These are phyloP conservation scores for Pilophorus perplexus DNA, from an alignment of 2,888 invertebrate species.

Conservation along the genomic window DNA sequence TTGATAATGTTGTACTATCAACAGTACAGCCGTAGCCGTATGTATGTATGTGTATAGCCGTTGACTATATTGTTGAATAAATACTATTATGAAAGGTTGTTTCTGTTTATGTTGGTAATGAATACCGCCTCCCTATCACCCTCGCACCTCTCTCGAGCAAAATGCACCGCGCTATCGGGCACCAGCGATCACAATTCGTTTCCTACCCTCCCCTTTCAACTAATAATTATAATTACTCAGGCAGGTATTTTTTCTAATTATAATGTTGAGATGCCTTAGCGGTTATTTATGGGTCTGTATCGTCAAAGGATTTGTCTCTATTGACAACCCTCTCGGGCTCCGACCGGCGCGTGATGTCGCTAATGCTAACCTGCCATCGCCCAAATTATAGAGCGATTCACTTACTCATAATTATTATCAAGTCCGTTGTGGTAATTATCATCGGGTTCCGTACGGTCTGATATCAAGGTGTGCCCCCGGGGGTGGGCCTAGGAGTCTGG, in stretches of 20 bases:
- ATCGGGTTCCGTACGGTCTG: no score
- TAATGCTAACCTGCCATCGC: slow-evolving; percentile 31
- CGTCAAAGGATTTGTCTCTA: slow-evolving; percentile 34
- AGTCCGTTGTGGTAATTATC: no score
- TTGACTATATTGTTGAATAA: no score
- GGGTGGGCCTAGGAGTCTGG: no score
- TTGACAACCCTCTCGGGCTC: slow-evolving; percentile 21
- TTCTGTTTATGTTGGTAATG: no score
- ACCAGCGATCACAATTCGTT: neutral
- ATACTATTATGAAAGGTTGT: no score
- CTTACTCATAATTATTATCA: slow-evolving; percentile 32
- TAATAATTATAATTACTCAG: slow-evolving; percentile 37
- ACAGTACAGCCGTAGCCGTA: no score
- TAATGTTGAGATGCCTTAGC: slow-evolving; percentile 13
- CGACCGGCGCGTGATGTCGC: slow-evolving; percentile 18
- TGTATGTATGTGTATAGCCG: no score
- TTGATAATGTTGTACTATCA: no score
- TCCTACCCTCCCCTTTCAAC: slow-evolving; percentile 13
- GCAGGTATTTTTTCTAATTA: slow-evolving; percentile 21
- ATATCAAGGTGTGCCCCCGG: no score
- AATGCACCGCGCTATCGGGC: neutral
- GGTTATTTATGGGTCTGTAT: slow-evolving; percentile 32
- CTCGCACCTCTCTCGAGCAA: no score
- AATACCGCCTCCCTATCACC: no score
- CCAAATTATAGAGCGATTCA: slow-evolving; percentile 37